Evolutionary conservation across 35 echinoderm and acorn worm species (phyloP).

Genomic region (Patiria miniata): DNA sequence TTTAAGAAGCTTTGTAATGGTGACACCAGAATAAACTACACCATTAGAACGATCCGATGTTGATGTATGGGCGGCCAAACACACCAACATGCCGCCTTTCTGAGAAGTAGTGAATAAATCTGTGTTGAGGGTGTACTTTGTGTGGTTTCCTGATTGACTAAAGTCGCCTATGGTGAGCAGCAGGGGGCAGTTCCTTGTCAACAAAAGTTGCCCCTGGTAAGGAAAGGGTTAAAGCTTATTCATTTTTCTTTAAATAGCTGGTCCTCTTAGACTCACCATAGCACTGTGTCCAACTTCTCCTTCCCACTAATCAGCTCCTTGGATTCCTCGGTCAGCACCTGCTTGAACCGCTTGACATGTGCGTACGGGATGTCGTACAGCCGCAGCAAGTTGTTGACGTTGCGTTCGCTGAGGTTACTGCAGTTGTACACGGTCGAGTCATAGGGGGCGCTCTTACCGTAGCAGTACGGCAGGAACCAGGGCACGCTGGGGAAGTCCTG

Average conservation of each 20-base stretch:
- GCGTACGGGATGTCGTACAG: conserved; percentile 60
- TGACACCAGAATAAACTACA: no score
- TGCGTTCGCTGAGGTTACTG: conserved; percentile 28
- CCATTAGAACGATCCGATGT: no score
- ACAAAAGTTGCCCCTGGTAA: no score
- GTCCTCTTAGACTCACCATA: conserved; percentile 43
- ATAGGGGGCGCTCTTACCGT: conserved; percentile 53
- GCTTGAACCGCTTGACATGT: conserved; percentile 47
- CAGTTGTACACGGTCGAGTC: conserved; percentile 46
- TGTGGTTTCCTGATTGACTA: no score
- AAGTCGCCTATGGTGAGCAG: no score
- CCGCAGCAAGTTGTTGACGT: conserved; percentile 51
- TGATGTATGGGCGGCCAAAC: no score
- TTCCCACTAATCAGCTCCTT: conserved; percentile 57
- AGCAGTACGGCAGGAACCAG: conserved; percentile 74
- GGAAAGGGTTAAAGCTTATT: no score
- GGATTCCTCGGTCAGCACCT: conserved; percentile 26
- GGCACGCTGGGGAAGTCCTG: conserved; percentile 63
- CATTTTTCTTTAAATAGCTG: background rate
- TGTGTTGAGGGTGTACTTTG: no score
- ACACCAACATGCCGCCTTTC: no score
- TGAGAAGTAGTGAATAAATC: no score
- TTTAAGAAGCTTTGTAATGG: no score
- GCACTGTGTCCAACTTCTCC: conserved; percentile 56
- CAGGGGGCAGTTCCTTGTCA: no score